A percentile compares a stretch with the other conserved stretches of the same genome.
phyloP scores from a whole-genome alignment of 2,888 invertebrate genomes.

The Pyralis farinalis region DNA sequence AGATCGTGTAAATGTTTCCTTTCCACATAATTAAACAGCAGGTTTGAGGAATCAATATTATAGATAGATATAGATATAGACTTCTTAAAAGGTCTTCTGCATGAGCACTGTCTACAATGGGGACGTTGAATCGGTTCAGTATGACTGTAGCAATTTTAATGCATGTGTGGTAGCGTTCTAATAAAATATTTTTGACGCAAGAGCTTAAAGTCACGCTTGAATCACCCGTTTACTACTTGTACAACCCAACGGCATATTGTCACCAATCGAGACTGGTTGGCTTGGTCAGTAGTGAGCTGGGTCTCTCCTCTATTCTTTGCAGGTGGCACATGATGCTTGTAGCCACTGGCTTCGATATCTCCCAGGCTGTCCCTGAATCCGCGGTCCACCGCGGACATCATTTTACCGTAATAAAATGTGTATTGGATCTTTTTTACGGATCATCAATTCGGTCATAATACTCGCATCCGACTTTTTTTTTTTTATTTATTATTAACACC shows the following conservation, averaged over 20 bases:
- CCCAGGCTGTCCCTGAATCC: constrained; percentile 11
- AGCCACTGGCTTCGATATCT: constrained; percentile 1
- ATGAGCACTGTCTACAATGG: constrained; percentile 2
- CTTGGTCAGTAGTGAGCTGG: constrained; percentile 15
- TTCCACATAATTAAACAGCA: constrained; percentile 15
- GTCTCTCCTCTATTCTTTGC: constrained; percentile 1
- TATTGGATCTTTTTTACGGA: too few species aligned
- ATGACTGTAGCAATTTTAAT: constrained; percentile 11
- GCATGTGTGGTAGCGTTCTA: constrained; percentile 4
- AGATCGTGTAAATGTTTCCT: constrained; percentile 13
- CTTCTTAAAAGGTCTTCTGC: constrained; percentile 6
- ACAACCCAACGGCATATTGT: constrained; percentile 19
- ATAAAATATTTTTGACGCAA: constrained; percentile 18
- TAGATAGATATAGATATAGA: too few species aligned
- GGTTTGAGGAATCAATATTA: constrained; percentile 8
- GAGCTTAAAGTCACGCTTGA: too few species aligned
- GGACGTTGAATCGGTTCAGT: constrained; percentile 9
- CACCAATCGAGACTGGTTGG: constrained; percentile 17
- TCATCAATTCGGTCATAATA: too few species aligned
- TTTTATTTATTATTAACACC: too few species aligned
- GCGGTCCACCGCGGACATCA: constrained; percentile 12
- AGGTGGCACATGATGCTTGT: neutral
- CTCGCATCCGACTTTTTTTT: too few species aligned
- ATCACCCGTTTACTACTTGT: constrained; percentile 17
- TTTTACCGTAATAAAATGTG: too few species aligned